Conservation (phyloP, 1,140 invertebrate genomes). For the Halyomorpha halys region DNA sequence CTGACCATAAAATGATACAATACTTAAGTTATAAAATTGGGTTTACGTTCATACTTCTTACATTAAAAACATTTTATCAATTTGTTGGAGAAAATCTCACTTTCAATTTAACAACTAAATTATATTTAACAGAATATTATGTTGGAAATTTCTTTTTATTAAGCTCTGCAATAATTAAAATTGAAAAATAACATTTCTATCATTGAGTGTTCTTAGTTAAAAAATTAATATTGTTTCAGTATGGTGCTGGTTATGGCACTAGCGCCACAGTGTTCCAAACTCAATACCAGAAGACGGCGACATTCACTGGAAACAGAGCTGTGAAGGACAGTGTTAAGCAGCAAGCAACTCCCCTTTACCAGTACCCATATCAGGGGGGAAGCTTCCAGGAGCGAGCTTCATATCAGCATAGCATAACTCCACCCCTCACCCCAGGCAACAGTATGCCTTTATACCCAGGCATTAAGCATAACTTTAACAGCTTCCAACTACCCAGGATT, state of each 20-base stretch:
- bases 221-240: constrained; percentile 38
- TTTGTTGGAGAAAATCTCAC: too few relatives aligned
- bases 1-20: too few relatives aligned
- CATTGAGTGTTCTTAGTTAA: too few relatives aligned
- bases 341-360: constrained; percentile 55
- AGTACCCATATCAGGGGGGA: constrained; percentile 21
- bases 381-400: constrained; percentile 33
- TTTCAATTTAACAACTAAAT: too few relatives aligned
- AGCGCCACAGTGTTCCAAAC: constrained; percentile 50
- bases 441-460: constrained; percentile 83
- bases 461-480: constrained; percentile 70
- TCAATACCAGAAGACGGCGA: constrained; percentile 44
- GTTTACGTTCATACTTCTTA: too few relatives aligned
- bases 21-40: too few relatives aligned
- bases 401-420: constrained; percentile 81
- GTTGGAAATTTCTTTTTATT: too few relatives aligned
- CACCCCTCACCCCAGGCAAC: constrained; percentile 80
- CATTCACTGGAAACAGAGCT: constrained; percentile 21
- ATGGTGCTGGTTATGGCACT: constrained; percentile 40
- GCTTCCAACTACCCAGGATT: constrained; percentile 56
- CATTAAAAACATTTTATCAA: too few relatives aligned
- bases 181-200: too few relatives aligned
- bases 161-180: too few relatives aligned
- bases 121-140: too few relatives aligned
- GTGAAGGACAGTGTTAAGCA: constrained; percentile 37